phyloP scores from a whole-genome alignment of 2,797 vertebrate genomes.

The Spinus olivaceus region DNA sequence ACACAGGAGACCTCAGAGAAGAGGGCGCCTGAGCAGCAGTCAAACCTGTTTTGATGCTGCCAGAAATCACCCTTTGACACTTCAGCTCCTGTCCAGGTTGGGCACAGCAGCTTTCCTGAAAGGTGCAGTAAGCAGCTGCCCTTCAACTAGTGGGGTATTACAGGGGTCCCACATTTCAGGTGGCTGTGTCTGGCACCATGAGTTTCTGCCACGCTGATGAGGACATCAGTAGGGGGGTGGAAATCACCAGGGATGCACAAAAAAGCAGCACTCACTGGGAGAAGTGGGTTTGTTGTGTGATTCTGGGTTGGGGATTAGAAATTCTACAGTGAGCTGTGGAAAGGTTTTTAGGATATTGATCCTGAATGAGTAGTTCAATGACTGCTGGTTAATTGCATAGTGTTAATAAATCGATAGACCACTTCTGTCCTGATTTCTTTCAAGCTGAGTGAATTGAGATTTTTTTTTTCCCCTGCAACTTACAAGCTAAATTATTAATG shows the following conservation, averaged over 20 bases:
- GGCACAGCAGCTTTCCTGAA: background rate
- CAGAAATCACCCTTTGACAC: background rate
- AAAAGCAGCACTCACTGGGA: rapidly evolving
- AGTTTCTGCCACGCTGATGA: rapidly evolving
- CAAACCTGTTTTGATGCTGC: background rate
- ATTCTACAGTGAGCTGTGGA: background rate
- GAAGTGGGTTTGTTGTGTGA: background rate
- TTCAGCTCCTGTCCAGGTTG: background rate
- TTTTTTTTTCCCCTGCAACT: background rate
- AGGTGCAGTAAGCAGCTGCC: background rate
- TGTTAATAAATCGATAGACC: background rate
- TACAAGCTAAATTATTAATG: background rate
- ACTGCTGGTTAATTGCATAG: background rate
- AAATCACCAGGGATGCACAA: background rate
- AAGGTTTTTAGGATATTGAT: background rate
- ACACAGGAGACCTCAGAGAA: background rate
- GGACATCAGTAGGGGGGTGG: background rate
- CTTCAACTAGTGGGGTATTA: background rate
- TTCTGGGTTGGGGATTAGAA: background rate
- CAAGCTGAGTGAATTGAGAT: background rate
- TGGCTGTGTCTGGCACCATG: rapidly evolving
- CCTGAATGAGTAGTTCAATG: background rate
- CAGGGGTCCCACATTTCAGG: background rate
- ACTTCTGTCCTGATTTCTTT: background rate
- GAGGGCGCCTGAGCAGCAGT: background rate